Evolutionary conservation across 2,113 vertebrate genomes (phyloP).

Genomic region (Ploceus nigricollis): DNA sequence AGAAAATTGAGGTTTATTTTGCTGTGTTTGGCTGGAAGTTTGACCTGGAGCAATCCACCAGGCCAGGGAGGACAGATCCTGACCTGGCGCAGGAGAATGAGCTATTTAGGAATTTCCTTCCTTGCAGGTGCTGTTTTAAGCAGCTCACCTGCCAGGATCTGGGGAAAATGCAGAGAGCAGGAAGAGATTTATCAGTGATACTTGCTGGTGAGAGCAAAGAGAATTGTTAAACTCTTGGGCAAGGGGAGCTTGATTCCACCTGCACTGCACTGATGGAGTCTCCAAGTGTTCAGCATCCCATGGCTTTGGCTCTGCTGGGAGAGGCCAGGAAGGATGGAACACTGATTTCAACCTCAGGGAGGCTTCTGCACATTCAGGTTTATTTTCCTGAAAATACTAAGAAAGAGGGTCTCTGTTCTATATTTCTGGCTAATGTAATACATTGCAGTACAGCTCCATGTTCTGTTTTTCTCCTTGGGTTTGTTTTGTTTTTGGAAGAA

Average conservation of each 20-base stretch:
- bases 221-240: not conserved
- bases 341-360: not conserved
- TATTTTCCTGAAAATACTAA: not conserved
- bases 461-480: not conserved
- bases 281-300: accelerated
- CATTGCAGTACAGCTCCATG: not conserved
- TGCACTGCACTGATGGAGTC: not conserved
- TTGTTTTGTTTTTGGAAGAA: not conserved
- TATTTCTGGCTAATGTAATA: not conserved
- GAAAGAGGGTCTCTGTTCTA: not conserved
- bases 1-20: not conserved
- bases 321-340: not conserved
- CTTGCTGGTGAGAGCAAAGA: not conserved
- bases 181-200: not conserved
- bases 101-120: not conserved
- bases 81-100: not conserved
- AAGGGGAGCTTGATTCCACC: not conserved
- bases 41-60: not conserved
- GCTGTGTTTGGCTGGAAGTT: not conserved
- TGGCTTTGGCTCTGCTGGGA: not conserved
- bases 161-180: not conserved
- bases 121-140: not conserved
- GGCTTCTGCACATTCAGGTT: not conserved
- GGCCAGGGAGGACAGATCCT: not conserved
- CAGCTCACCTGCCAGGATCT: not conserved